phyloP scores from a whole-genome alignment of 2,888 invertebrate genomes.

The Anthoptus insignis region DNA sequence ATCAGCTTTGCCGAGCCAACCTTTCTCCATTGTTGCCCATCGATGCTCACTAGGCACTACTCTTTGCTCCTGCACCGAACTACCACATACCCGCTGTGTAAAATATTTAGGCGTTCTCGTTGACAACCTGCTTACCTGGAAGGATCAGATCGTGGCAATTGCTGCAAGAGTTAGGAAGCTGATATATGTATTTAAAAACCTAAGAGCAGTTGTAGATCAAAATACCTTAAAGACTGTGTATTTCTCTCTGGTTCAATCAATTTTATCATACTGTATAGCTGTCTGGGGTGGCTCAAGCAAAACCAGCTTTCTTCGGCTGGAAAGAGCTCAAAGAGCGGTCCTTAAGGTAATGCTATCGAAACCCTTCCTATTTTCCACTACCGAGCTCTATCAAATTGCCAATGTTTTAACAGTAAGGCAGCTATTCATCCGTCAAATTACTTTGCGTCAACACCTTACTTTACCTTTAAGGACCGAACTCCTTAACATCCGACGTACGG shows the following conservation, averaged over 20 bases:
- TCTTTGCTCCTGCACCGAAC: neutral
- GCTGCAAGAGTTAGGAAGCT: slow-evolving; percentile 19
- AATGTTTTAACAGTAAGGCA: no score
- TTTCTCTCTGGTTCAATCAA: slow-evolving; percentile 31
- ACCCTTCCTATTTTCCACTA: no score
- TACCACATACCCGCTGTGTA: neutral
- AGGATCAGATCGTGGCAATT: neutral
- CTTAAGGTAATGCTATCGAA: slow-evolving; percentile 39
- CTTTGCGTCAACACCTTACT: no score
- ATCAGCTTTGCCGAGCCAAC: neutral
- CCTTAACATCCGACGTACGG: no score
- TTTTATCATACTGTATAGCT: slow-evolving; percentile 29
- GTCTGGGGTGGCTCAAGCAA: slow-evolving; percentile 38
- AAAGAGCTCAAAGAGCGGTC: slow-evolving; percentile 31
- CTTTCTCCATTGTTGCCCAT: neutral
- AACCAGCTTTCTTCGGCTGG: slow-evolving; percentile 13
- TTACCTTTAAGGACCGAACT: no score
- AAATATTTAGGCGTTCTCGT: slow-evolving; percentile 6
- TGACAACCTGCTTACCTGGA: neutral
- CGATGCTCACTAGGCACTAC: neutral
- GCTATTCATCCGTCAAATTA: no score
- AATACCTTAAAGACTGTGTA: slow-evolving; percentile 21
- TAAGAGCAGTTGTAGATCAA: slow-evolving; percentile 10
- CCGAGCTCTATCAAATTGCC: no score
- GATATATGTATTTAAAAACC: slow-evolving; percentile 41